A percentile compares a stretch with the other conserved stretches of the same genome.
These are phyloP conservation scores for Phrynocephalus vlangalii DNA, from an alignment of 2,797 vertebrate species.

Conservation along the genomic window DNA sequence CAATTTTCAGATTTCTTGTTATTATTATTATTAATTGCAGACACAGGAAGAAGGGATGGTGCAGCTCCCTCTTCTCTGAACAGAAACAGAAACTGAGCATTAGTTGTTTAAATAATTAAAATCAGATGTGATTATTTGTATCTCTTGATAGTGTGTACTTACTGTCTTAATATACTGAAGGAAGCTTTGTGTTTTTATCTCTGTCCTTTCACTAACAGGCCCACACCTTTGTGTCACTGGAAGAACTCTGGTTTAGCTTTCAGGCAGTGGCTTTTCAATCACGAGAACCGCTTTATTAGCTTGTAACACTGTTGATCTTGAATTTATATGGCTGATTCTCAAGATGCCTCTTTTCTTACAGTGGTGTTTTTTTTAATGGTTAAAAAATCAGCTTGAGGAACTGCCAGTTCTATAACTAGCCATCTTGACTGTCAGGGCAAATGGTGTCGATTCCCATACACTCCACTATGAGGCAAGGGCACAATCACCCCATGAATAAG, in stretches of 20 bases:
- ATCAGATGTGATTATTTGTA: not conserved
- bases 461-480: too few relatives aligned
- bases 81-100: constrained; percentile 1
- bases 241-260: constrained; percentile 3
- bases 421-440: too few relatives aligned
- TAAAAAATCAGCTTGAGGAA: not conserved
- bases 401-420: not conserved
- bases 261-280: not conserved
- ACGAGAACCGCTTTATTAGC: not conserved
- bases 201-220: not conserved
- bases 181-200: not conserved
- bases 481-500: too few relatives aligned
- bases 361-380: not conserved
- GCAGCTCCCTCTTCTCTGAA: not conserved
- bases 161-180: not conserved
- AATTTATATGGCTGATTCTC: too few relatives aligned
- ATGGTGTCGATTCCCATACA: too few relatives aligned
- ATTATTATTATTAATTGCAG: not conserved
- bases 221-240: not conserved
- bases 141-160: not conserved
- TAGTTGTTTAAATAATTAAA: not conserved
- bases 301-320: not conserved
- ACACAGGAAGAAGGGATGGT: not conserved
- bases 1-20: not conserved
- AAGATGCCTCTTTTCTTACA: not conserved